These are phyloP conservation scores for Microcebus lehilahytsara DNA, from an alignment of 2,113 vertebrate genomes.

Conservation along the genomic window DNA sequence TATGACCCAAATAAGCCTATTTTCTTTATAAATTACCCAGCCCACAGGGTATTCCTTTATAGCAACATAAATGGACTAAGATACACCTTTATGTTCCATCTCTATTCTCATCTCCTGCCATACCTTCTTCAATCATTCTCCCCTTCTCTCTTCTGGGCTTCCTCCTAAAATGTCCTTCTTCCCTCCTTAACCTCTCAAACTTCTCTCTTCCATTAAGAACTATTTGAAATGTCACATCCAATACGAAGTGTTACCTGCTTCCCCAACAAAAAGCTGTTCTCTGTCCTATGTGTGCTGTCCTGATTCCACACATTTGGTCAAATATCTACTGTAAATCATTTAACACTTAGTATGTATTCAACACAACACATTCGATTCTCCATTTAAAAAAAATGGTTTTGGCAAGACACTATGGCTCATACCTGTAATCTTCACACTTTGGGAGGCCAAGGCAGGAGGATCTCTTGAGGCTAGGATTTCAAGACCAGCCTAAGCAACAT, in stretches of 20 bases:
- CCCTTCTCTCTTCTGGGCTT: neutral
- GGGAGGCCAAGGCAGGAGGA: too few species aligned
- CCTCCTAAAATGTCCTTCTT: neutral
- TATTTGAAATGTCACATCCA: neutral
- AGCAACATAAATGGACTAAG: neutral
- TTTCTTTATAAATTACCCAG: neutral
- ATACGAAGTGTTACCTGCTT: neutral
- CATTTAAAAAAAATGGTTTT: neutral
- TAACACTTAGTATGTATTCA: slow-evolving; percentile 18
- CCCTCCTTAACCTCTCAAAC: neutral
- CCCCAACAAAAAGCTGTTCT: neutral
- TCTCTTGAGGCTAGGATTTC: too few species aligned
- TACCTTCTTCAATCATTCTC: neutral
- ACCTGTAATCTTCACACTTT: too few species aligned
- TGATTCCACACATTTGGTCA: slow-evolving; percentile 5
- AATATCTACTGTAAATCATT: neutral
- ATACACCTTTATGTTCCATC: neutral
- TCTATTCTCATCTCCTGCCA: neutral
- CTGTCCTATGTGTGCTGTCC: neutral
- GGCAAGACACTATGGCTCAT: too few species aligned
- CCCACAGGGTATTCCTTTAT: neutral
- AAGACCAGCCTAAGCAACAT: too few species aligned
- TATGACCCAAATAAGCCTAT: too few species aligned
- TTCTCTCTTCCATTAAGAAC: neutral
- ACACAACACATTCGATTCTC: neutral